These are phyloP conservation scores for Smutsia gigantea DNA, from an alignment of 2,797 vertebrate species.

Conservation along the genomic window DNA sequence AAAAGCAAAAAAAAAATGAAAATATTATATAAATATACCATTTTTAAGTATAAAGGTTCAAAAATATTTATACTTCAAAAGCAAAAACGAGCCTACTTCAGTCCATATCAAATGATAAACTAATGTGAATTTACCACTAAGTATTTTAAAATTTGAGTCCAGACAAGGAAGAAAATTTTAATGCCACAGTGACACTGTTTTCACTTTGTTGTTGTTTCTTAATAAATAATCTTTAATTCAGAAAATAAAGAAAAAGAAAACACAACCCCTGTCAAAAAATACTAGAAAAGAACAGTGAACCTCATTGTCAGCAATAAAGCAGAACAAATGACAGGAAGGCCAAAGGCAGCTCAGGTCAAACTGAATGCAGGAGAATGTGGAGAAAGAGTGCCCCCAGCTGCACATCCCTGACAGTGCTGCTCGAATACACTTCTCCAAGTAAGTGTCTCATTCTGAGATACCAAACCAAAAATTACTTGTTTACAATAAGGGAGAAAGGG, in stretches of 20 bases:
- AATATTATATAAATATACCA: neutral
- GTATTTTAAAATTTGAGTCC: neutral
- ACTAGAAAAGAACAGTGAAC: neutral
- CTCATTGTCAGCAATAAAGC: neutral
- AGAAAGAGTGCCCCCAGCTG: constrained; percentile 9
- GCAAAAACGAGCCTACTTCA: neutral
- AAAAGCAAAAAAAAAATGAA: neutral
- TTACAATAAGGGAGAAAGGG: neutral
- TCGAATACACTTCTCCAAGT: neutral
- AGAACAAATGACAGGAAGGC: neutral
- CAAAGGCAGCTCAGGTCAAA: neutral
- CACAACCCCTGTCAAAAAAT: neutral
- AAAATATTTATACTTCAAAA: neutral
- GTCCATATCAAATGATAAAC: neutral
- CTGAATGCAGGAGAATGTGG: neutral
- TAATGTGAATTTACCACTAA: neutral
- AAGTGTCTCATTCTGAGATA: neutral
- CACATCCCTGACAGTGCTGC: neutral
- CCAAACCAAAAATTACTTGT: neutral
- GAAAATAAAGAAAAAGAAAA: neutral
- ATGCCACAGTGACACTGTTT: neutral
- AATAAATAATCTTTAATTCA: neutral
- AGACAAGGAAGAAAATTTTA: neutral
- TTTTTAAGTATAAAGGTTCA: neutral
- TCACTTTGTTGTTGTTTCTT: neutral